Evolutionary conservation across 1,140 invertebrate genomes (phyloP), one percentile per base, ranked within the genome.

Genomic region (Anastatus disparis): DNA sequence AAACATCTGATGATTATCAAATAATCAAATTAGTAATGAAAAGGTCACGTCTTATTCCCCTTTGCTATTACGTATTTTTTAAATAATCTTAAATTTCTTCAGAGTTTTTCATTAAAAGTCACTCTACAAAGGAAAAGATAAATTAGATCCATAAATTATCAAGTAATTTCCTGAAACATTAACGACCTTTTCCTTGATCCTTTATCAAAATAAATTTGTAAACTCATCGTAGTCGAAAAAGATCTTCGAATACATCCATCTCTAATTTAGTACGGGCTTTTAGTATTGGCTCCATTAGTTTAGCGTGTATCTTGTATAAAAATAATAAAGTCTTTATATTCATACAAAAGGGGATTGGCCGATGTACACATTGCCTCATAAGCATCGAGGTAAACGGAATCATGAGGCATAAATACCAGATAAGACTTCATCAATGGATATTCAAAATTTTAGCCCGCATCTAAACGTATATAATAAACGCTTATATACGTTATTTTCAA

Each of bases 351-450:
- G 26, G 42, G n/a, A 53, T 29, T 12, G 2, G 7, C 46, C 13
- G 26, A n/a, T 26, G 38, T 50, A n/a, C n/a, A n/a, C n/a, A n/a
- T n/a, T n/a, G n/a, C n/a, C 59, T 42, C 12, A 2, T 2, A 27
- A 27, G 26, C 10, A 46, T 42, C 40, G 44, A 46, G 42, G 9
- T 26, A 35, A 61, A 52, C 24, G 22, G 46, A 69, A 22, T 62
- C 58, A 62, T 53, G 46, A 48, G n/a, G 46, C 58, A 61, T 62
- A 62, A 69, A 70, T 55, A 59, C 27, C 3, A 27, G 55, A 69
- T 59, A 69, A 61, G 55, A 26, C 42, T 26, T 15, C 17, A 40
- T 42, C 52, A 40, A 65, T 50, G 15, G 46, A 7, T 17, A 27
- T 20, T 44, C n/a, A 44, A 44, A 44, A 44, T 3, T 17, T 17